phyloP scores from a whole-genome alignment of 1,140 invertebrate species.

The Manduca sexta region DNA sequence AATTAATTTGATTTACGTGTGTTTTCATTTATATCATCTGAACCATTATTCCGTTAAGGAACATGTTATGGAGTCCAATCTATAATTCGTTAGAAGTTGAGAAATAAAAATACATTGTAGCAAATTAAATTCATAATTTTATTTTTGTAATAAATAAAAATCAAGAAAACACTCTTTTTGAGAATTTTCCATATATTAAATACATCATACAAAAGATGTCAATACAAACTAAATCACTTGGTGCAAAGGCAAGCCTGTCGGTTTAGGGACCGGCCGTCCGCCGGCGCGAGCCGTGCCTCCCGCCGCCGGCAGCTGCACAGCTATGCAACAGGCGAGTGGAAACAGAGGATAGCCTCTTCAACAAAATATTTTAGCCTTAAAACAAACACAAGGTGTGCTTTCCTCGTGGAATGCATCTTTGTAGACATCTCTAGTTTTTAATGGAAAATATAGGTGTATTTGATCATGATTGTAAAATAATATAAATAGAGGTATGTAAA shows the following conservation, averaged over 20 bases:
- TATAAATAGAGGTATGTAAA: constrained; percentile 68
- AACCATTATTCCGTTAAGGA: too few relatives aligned
- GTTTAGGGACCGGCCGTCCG: constrained; percentile 39
- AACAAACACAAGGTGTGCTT: constrained; percentile 55
- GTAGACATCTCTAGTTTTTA: constrained; percentile 49
- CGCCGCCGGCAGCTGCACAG: constrained; percentile 2
- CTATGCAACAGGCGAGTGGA: constrained; percentile 55
- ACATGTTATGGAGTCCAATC: too few relatives aligned
- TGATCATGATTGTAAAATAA: constrained; percentile 68
- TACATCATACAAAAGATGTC: constrained; percentile 73
- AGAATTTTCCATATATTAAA: constrained; percentile 70
- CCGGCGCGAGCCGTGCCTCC: not conserved
- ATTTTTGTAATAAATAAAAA: constrained; percentile 73
- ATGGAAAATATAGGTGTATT: constrained; percentile 55
- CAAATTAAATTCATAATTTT: constrained; percentile 73
- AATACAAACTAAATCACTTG: constrained; percentile 73
- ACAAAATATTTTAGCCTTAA: constrained; percentile 46
- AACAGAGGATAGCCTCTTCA: constrained; percentile 64
- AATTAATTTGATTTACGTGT: too few relatives aligned
- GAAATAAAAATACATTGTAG: constrained; percentile 57
- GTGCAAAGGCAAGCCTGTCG: constrained; percentile 72
- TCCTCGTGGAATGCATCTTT: constrained; percentile 58
- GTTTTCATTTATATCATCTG: too few relatives aligned
- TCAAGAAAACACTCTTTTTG: constrained; percentile 67
- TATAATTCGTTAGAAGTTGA: not conserved